phyloP scores from a whole-genome alignment of 2,113 vertebrate genomes.

The Pteronura brasiliensis region DNA sequence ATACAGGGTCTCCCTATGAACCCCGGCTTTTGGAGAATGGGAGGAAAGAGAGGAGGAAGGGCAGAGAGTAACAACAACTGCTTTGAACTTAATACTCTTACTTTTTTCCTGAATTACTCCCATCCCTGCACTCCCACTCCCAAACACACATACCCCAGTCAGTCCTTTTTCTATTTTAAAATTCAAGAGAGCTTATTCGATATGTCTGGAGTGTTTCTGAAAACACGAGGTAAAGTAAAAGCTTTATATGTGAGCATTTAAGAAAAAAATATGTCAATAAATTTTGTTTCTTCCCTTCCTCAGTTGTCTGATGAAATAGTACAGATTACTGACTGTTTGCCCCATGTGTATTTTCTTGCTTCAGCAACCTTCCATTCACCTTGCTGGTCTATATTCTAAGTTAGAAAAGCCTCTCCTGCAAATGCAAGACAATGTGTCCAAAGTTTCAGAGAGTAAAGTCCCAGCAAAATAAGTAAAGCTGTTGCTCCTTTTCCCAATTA shows the following conservation, averaged over 20 bases:
- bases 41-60: neutral
- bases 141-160: neutral
- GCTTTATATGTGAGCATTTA: slow-evolving; percentile 41
- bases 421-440: neutral
- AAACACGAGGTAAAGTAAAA: slow-evolving; percentile 29
- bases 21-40: neutral
- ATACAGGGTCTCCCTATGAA: neutral
- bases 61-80: neutral
- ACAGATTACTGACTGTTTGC: neutral
- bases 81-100: neutral
- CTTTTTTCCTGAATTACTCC: neutral
- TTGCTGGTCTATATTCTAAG: neutral
- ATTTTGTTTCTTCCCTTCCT: neutral
- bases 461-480: neutral
- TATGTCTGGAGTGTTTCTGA: slow-evolving; percentile 31
- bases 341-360: neutral
- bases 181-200: slow-evolving; percentile 27
- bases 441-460: neutral
- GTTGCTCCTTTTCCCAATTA: neutral
- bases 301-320: slow-evolving; percentile 37
- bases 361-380: neutral
- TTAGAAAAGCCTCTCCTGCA: neutral
- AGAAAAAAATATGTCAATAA: neutral
- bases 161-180: slow-evolving; percentile 41
- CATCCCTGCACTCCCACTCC: neutral